Evolutionary conservation across 2,888 invertebrate genomes (phyloP).

Genomic region (Lasioglossum zephyrum): DNA sequence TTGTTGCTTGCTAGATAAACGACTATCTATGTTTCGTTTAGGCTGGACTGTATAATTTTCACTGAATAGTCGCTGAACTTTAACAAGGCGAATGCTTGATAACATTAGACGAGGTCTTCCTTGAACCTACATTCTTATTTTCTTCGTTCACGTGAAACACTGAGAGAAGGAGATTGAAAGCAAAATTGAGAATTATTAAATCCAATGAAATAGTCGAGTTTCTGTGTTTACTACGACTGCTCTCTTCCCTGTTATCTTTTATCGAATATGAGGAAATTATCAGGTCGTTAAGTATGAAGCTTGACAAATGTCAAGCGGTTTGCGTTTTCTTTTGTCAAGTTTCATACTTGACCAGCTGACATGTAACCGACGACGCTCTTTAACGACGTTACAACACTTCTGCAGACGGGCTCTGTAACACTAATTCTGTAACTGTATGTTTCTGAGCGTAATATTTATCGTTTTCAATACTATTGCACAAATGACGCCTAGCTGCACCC

Average conservation of each 20-base stretch:
- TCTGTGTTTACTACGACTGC: background rate
- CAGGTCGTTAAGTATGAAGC: too few relatives aligned
- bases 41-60: background rate
- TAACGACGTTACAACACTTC: background rate
- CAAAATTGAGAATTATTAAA: background rate
- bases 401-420: slow-evolving; percentile 9
- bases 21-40: background rate
- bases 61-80: background rate
- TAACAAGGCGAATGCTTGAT: slow-evolving; percentile 26
- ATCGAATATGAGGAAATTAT: background rate
- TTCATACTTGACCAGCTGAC: too few relatives aligned
- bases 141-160: slow-evolving; percentile 15
- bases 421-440: background rate
- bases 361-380: slow-evolving; percentile 7
- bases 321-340: too few relatives aligned
- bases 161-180: slow-evolving; percentile 8
- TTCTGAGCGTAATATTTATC: background rate
- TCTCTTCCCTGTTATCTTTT: slow-evolving; percentile 8
- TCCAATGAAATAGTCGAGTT: too few relatives aligned
- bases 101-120: slow-evolving; percentile 64
- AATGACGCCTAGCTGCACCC: background rate
- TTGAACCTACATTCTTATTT: slow-evolving; percentile 37
- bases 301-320: too few relatives aligned
- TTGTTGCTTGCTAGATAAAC: background rate
- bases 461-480: background rate